Base-by-base conservation (phyloP, 1,140 invertebrate species). In the Ooceraea biroi region DNA sequence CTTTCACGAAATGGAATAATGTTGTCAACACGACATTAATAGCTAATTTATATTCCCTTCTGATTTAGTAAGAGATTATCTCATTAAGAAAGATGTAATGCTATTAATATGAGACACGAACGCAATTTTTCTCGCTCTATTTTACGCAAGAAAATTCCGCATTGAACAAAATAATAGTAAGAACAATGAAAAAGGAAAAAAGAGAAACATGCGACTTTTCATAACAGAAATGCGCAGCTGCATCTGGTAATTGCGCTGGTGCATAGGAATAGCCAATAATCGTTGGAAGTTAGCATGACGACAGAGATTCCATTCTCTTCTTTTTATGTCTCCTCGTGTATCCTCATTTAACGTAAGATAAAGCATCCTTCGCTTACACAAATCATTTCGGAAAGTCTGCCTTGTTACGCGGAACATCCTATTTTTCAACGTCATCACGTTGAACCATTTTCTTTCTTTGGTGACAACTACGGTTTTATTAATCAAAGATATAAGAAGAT, bases 31-130 rank as follows among this genome's bases (percentile, higher is more conserved):
- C 17, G 50, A 17, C 55, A 80, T 69, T 80, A 68, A 22, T 58
- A 71, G 50, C 22, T 71, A 30, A 80, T 71, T 46, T 80, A 44
- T 80, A 71, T 80, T 80, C 36, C 41, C 50, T 48, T 68, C 68
- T 19, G 17, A 55, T 19, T 69, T 57, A 55, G 48, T 27, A 27
- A 1, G 27, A 8, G 10, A 41, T 77, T 66, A 22, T 17, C 19
- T 57, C 27, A 25, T 55, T 65, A 36, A 52, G 52, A 52, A 19
- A 17, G 19, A 41, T 19, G 22, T 68, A 19, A 69, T 17, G n/a
- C 25, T 5, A 55, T 17, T 30, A 14, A 52, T 57, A 19, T 30
- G 36, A 74, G 14, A 74, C 14, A 5, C 11, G 30, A 22, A 55
- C 36, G 22, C 3, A 44, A 57, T n/a, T 50, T 19, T 76, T 77